phyloP scores from a whole-genome alignment of 2,888 invertebrate genomes.

The Apodemia hepburni region DNA sequence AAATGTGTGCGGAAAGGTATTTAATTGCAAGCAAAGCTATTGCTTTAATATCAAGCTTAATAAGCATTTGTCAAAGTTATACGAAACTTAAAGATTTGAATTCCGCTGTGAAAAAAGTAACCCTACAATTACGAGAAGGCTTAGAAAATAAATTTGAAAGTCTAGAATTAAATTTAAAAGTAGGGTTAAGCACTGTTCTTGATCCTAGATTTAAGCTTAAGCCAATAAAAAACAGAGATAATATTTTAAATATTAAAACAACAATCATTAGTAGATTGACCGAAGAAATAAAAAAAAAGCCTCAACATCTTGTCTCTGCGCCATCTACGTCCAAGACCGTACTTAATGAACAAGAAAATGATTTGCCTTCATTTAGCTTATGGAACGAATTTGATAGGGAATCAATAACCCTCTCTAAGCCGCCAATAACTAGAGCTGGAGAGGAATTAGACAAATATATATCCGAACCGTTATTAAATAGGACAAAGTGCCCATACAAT shows the following conservation, averaged over 20 bases:
- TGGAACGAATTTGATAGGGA: conserved; percentile 1
- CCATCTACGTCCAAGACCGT: neutral
- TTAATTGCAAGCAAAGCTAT: conserved; percentile 26
- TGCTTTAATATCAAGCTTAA: conserved; percentile 18
- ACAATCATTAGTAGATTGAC: conserved; percentile 3
- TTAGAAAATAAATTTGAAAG: conserved; percentile 5
- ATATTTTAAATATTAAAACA: conserved; percentile 10
- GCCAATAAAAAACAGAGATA: conserved; percentile 15
- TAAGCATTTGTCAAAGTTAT: conserved; percentile 17
- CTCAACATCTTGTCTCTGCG: neutral
- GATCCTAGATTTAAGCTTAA: conserved; percentile 25
- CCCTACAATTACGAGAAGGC: neutral
- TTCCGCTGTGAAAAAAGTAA: neutral
- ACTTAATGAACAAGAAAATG: neutral
- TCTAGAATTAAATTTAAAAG: conserved; percentile 21
- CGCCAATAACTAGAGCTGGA: neutral
- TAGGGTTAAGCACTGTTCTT: conserved; percentile 20
- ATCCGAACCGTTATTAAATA: conserved; percentile 11
- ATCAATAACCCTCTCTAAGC: neutral
- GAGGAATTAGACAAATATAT: conserved; percentile 16
- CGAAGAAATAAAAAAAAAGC: conserved; percentile 1
- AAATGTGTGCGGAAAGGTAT: conserved; percentile 28
- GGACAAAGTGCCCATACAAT: conserved; percentile 16
- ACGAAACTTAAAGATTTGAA: conserved; percentile 10
- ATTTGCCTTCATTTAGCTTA: neutral